Evolutionary conservation across 2,797 vertebrate genomes (phyloP), one percentile per base, ranked within the genome.

Genomic region (Danio albolineatus): DNA sequence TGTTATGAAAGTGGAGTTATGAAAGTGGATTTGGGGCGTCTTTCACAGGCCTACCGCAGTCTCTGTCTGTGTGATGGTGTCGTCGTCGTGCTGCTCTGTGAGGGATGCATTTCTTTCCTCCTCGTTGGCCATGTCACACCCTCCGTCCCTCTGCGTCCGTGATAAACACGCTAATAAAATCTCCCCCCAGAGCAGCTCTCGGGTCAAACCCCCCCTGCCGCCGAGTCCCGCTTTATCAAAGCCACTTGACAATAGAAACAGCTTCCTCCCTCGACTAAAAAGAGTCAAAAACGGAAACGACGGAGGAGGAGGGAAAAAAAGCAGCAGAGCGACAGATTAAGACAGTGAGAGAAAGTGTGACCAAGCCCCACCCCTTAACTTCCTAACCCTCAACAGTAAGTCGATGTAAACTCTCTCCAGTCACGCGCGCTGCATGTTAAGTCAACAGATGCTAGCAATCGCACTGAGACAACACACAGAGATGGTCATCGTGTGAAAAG

Each of bases 111-210:
- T 57, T 74, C 69, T 74, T 51, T 21, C 81, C 70, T 85, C 83
- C 56, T 82, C 83, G 9, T 70, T 76, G 13, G 57, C 78, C 85
- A 86, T 86, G 66, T 54, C 62, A 41, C 59, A 65, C 71, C 61
- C 51, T 49, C 36, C 62, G 16, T 60, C 66, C 38, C 41, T 48
- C 62, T 10, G 38, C 19, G 10, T 67, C 65, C 10, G 43, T 61
- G 62, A 72, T 54, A 79, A 64, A 79, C 10, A 21, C 9, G 21
- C 77, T 46, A 73, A 73, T 79, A 79, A 79, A 79, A 72, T 64
- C 39, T 56, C 46, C 66, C 54, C 46, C 49, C 43, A 10, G 39
- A 66, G 61, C 10, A 9, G 60, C 12, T 2, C 64, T 78, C n/a
- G 69, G 43, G 61, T 46, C 54, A 12, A 12, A 7, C 64, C 59